Conservation (phyloP, 2,113 vertebrate species). For the Arothron firmamentum region DNA sequence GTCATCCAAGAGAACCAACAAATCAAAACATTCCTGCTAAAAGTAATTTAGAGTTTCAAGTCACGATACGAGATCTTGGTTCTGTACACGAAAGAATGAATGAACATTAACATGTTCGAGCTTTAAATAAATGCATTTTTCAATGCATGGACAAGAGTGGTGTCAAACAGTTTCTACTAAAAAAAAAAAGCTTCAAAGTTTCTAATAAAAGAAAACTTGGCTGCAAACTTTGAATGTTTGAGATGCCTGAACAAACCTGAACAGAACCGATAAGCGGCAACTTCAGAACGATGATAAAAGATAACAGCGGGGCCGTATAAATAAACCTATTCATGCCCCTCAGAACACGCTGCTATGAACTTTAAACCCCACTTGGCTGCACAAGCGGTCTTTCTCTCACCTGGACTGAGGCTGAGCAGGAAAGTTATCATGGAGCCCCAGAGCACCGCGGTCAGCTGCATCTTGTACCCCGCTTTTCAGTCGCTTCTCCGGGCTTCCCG, state of each 20-base stretch:
- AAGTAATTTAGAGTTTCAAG: background rate
- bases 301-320: background rate
- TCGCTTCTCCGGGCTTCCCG: constrained; percentile 49
- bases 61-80: background rate
- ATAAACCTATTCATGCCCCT: background rate
- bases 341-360: constrained; percentile 15
- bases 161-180: constrained; percentile 37
- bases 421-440: constrained; percentile 65
- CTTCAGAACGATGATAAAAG: background rate
- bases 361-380: background rate
- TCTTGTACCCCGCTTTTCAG: constrained; percentile 55
- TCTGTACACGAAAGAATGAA: background rate
- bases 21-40: background rate
- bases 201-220: constrained; percentile 14
- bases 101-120: too few species aligned
- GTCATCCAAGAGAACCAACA: background rate
- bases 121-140: too few species aligned
- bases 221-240: background rate
- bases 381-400: constrained; percentile 52
- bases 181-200: background rate
- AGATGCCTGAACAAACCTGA: background rate
- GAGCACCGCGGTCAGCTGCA: constrained; percentile 67
- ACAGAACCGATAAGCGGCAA: background rate
- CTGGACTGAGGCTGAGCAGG: constrained; percentile 62
- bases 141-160: background rate